Percentiles rank a stretch among this genome's conserved stretches.
Evolutionary conservation across 2,888 invertebrate genomes (phyloP).

Genomic region (Drosophila seclusa): DNA sequence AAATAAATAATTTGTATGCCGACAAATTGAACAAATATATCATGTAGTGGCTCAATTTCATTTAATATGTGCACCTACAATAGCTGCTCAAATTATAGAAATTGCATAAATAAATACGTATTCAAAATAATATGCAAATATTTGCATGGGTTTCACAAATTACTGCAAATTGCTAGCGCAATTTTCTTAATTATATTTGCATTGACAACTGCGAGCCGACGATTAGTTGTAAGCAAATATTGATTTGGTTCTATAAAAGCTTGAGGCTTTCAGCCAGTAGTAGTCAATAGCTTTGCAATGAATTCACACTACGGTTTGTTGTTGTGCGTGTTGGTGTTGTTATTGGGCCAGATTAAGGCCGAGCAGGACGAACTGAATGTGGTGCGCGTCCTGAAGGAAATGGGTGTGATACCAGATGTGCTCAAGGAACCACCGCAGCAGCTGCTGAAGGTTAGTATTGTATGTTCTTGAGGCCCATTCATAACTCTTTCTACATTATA

Average conservation of each 20-base stretch:
- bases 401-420: slow-evolving; percentile 70
- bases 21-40: slow-evolving; percentile 6
- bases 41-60: slow-evolving; percentile 21
- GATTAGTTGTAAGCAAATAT: slow-evolving; percentile 38
- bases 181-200: slow-evolving; percentile 68
- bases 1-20: background rate
- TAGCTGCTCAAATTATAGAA: slow-evolving; percentile 35
- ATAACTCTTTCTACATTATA: slow-evolving; percentile 11
- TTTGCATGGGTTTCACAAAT: slow-evolving; percentile 46
- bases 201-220: slow-evolving; percentile 40
- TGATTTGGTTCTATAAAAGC: slow-evolving; percentile 55
- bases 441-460: slow-evolving; percentile 53
- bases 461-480: rapidly evolving
- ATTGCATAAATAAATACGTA: slow-evolving; percentile 25
- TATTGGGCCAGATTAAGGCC: slow-evolving; percentile 23
- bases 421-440: slow-evolving; percentile 66
- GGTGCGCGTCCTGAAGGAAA: slow-evolving; percentile 61
- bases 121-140: slow-evolving; percentile 50
- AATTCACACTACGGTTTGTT: slow-evolving; percentile 21
- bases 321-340: slow-evolving; percentile 7
- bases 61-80: slow-evolving; percentile 25
- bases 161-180: slow-evolving; percentile 56
- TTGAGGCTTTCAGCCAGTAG: slow-evolving; percentile 3
- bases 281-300: slow-evolving; percentile 42
- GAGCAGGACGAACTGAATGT: slow-evolving; percentile 49